These are phyloP conservation scores for Hystrix brachyura DNA, from an alignment of 2,113 vertebrate genomes.

Conservation along the genomic window DNA sequence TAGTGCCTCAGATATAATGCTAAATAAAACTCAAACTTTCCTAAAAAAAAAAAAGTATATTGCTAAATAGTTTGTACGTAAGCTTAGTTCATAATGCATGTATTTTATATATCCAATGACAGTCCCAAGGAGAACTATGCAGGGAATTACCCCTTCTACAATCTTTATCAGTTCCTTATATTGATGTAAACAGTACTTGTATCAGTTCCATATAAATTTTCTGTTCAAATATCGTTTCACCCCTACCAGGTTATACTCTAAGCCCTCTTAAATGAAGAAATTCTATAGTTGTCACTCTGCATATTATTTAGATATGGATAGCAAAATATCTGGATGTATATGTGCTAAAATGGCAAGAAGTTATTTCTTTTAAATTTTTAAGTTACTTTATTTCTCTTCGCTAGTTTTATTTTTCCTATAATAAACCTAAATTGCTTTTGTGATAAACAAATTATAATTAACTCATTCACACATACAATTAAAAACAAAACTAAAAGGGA, in stretches of 20 bases:
- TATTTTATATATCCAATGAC: not conserved
- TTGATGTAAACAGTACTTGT: not conserved
- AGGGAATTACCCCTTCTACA: not conserved
- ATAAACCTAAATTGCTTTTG: slow-evolving; percentile 6
- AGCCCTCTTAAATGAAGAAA: not conserved
- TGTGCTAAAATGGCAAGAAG: not conserved
- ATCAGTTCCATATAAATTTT: not conserved
- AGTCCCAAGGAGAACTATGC: not conserved
- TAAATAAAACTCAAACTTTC: slow-evolving; percentile 72
- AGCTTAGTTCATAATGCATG: not conserved
- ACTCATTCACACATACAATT: not conserved
- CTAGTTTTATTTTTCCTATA: slow-evolving; percentile 39
- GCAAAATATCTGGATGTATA: not conserved
- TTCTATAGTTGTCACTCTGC: not conserved
- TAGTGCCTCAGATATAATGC: slow-evolving; percentile 68
- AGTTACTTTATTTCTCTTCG: slow-evolving; percentile 2
- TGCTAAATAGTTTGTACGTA: not conserved
- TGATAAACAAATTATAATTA: not conserved
- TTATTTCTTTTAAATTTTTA: slow-evolving; percentile 22
- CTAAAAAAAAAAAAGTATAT: not conserved
- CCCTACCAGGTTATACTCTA: not conserved
- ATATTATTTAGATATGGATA: not conserved
- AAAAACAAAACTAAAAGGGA: not conserved
- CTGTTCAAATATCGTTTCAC: slow-evolving; percentile 4
- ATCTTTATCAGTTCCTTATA: not conserved